These are phyloP conservation scores for Oreohelix idahoensis DNA, from an alignment of 1,140 invertebrate species.

Conservation along the genomic window DNA sequence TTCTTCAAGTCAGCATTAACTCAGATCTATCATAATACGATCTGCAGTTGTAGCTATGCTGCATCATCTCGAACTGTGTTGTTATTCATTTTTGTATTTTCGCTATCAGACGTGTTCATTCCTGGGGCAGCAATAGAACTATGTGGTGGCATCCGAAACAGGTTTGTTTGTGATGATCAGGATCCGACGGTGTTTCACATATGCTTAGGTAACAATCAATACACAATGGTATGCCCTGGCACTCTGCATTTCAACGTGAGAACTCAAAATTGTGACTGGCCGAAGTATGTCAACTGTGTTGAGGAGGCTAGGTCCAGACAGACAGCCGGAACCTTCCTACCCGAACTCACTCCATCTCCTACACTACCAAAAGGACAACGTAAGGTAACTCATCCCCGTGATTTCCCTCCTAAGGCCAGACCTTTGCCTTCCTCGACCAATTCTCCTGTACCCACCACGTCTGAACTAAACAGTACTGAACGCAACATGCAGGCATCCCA, in stretches of 20 bases:
- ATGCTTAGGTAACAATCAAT: slow-evolving; percentile 44
- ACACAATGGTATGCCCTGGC: slow-evolving; percentile 46
- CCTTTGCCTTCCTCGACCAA: background rate
- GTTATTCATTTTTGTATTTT: background rate
- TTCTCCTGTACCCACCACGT: background rate
- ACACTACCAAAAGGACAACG: background rate
- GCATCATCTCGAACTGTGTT: background rate
- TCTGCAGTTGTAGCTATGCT: background rate
- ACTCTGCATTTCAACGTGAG: slow-evolving; percentile 51
- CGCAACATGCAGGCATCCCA: background rate
- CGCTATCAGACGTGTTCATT: background rate
- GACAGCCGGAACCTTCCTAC: background rate
- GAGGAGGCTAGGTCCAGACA: background rate
- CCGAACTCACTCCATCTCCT: background rate
- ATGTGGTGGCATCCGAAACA: slow-evolving; percentile 34
- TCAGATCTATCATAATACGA: background rate
- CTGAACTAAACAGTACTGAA: background rate
- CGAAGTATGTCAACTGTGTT: slow-evolving; percentile 38
- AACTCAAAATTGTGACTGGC: slow-evolving; percentile 54
- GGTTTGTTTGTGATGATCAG: slow-evolving; percentile 46
- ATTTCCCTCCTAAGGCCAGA: background rate
- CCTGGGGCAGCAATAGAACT: background rate
- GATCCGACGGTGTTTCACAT: slow-evolving; percentile 48
- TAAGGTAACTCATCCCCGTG: background rate
- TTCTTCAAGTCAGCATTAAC: background rate